Conservation (phyloP, 2,113 vertebrate species). For the Peromyscus polionotus region DNA sequence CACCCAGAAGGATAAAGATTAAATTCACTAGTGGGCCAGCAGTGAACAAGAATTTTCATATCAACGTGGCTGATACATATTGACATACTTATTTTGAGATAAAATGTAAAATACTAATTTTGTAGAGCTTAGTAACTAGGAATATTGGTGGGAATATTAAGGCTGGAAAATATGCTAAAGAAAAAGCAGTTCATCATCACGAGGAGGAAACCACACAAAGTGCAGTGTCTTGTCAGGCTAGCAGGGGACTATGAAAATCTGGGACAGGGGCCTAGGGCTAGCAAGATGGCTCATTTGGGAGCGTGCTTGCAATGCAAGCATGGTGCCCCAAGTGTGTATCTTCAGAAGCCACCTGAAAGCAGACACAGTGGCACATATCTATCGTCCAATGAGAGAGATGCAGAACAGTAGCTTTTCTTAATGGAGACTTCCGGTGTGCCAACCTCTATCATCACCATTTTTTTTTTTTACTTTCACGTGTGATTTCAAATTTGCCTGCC, state of each 20-base stretch:
- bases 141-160: slow-evolving; percentile 9
- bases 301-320: not conserved
- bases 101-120: slow-evolving; percentile 61
- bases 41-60: slow-evolving; percentile 49
- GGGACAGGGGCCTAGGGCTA: not conserved
- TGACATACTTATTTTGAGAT: slow-evolving; percentile 30
- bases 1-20: slow-evolving; percentile 24
- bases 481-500: not conserved
- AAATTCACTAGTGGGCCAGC: not conserved
- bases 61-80: not conserved
- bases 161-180: slow-evolving; percentile 25
- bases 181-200: not conserved
- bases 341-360: not conserved
- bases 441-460: not conserved
- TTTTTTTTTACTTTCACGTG: not conserved
- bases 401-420: not conserved
- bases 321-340: not conserved
- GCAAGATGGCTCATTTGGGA: not conserved
- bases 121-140: slow-evolving; percentile 44
- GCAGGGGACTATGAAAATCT: not conserved
- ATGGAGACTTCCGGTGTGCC: not conserved
- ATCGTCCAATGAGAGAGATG: not conserved
- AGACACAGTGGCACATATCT: not conserved
- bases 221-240: not conserved
- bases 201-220: not conserved